Evolutionary conservation across 2,113 vertebrate species (phyloP).

Genomic region (Podiceps cristatus): DNA sequence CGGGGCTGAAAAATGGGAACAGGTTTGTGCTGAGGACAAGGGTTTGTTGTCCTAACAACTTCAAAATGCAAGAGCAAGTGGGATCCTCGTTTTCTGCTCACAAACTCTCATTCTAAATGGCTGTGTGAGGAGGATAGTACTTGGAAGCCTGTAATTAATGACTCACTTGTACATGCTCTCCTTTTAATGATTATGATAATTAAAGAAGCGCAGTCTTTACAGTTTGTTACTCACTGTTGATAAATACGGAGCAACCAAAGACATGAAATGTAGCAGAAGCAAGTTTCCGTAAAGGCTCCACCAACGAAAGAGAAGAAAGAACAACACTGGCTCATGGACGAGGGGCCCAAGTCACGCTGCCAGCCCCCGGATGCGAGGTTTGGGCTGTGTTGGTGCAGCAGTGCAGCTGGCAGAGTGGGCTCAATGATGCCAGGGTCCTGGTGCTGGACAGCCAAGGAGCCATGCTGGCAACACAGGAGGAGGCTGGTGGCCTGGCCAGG

Average conservation of each 20-base stretch:
- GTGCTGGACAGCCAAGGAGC: not conserved
- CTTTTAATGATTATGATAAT: not conserved
- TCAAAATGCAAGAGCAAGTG: not conserved
- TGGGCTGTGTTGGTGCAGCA: rapidly evolving
- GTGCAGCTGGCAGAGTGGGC: not conserved
- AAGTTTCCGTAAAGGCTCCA: not conserved
- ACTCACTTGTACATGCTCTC: constrained; percentile 39
- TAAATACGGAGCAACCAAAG: constrained; percentile 6
- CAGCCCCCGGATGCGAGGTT: rapidly evolving
- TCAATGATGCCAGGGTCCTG: not conserved
- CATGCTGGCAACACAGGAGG: rapidly evolving
- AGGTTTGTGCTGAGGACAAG: not conserved
- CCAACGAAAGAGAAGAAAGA: not conserved
- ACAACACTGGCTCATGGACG: not conserved
- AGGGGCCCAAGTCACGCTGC: rapidly evolving
- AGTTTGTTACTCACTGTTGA: constrained; percentile 16
- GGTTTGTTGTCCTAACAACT: not conserved
- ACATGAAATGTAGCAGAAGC: not conserved
- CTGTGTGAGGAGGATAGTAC: not conserved
- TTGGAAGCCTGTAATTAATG: constrained; percentile 43
- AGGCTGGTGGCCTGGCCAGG: rapidly evolving
- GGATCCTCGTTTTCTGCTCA: not conserved
- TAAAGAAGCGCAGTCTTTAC: not conserved
- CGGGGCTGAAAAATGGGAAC: not conserved
- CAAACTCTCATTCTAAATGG: not conserved